Evolutionary conservation across 2,113 vertebrate genomes (phyloP).

Genomic region (Syngnathus scovelli): DNA sequence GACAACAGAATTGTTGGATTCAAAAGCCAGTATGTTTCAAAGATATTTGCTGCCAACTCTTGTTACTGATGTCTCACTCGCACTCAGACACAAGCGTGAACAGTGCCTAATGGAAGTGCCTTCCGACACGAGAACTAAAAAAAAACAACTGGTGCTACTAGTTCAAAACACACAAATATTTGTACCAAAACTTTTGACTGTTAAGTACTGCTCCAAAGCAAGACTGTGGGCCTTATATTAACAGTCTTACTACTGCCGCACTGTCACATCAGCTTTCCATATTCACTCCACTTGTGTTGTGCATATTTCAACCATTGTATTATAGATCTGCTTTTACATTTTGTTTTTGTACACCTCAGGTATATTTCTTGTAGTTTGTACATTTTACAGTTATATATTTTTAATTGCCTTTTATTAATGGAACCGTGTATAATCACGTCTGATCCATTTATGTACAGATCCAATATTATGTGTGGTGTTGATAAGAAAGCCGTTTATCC

Average conservation of each 20-base stretch:
- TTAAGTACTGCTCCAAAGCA: conserved; percentile 22
- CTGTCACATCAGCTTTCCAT: conserved; percentile 2
- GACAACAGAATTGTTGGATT: conserved; percentile 3
- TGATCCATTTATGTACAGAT: conserved; percentile 71
- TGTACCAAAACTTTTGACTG: conserved; percentile 25
- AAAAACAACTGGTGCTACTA: conserved; percentile 55
- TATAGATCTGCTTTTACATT: conserved; percentile 26
- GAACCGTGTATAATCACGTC: conserved; percentile 51
- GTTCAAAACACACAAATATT: conserved; percentile 25
- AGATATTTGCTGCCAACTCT: conserved; percentile 20
- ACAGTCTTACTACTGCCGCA: conserved; percentile 19
- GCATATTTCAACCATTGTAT: neutral
- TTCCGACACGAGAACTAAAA: conserved; percentile 21
- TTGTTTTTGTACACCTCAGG: conserved; percentile 36
- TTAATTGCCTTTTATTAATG: conserved; percentile 22
- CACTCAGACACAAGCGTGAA: conserved; percentile 6
- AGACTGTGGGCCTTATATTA: conserved; percentile 16
- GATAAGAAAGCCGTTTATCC: conserved; percentile 61
- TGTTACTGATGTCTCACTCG: conserved; percentile 45
- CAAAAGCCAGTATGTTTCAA: conserved; percentile 13
- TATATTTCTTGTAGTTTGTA: conserved; percentile 47
- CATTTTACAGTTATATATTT: conserved; percentile 38
- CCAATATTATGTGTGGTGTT: conserved; percentile 64
- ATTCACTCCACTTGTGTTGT: neutral
- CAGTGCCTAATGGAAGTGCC: conserved; percentile 62